Evolutionary conservation across 2,797 vertebrate species (phyloP).

Genomic region (Notoglanidium macrostoma): DNA sequence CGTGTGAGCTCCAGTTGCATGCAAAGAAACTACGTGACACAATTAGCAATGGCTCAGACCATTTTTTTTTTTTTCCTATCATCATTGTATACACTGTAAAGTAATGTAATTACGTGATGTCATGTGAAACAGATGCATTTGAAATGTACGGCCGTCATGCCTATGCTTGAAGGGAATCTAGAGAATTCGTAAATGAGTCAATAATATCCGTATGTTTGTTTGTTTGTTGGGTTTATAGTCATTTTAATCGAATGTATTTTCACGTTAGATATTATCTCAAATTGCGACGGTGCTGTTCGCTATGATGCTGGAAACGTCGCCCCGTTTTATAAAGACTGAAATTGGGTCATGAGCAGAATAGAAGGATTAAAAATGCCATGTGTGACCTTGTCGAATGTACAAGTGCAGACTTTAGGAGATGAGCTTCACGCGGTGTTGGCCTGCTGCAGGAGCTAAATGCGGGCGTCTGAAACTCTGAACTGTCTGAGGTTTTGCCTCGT

Average conservation of each 20-base stretch:
- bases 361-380: conserved; percentile 14
- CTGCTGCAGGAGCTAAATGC: conserved; percentile 47
- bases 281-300: not conserved
- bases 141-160: not conserved
- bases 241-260: not conserved
- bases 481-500: conserved; percentile 55
- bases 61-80: not conserved
- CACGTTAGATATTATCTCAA: not conserved
- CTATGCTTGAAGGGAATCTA: not conserved
- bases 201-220: not conserved
- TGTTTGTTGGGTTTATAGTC: not conserved
- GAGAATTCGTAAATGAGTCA: not conserved
- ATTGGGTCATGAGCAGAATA: conserved; percentile 13
- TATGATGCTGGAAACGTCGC: not conserved
- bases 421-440: conserved; percentile 30
- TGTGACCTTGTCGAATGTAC: conserved; percentile 32
- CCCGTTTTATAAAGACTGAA: not conserved
- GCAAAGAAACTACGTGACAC: conserved; percentile 53
- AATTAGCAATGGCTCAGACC: not conserved
- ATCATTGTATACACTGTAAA: not conserved
- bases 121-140: not conserved
- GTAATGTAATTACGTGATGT: not conserved
- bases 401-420: conserved; percentile 25
- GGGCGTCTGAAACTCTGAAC: conserved; percentile 49
- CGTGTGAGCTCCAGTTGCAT: conserved; percentile 56